Base-by-base conservation (phyloP, 2,113 vertebrate genomes). In the Melanotaenia duboulayi region DNA sequence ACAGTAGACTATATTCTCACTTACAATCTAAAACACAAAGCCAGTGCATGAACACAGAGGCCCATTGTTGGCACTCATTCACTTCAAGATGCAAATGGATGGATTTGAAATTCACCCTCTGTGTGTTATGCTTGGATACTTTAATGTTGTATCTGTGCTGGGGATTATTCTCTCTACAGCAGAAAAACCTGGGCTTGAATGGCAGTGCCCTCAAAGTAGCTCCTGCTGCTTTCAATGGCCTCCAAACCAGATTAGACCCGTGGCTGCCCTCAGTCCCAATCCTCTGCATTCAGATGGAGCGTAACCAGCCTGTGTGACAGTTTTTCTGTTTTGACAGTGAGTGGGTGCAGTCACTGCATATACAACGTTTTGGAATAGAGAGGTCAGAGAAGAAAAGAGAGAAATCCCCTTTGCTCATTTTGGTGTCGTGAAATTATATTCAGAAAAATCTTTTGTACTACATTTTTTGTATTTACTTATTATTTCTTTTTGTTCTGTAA, bases 221-320 rank as follows among this genome's bases (percentile, higher is more conserved):
- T 89, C 80, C 90, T 83, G 82, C 87, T 89, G 86, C 91, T 90
- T 92, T 93, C 89, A 90, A 89, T 89, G 92, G 90, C 91, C 91
- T 91, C 87, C 91, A 91, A 93, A 94, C 91, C 79, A 93, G 92
- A 94, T 94, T 94, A 94, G 91, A 91, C 85, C 88, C 87, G 80
- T 76, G 86, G 90, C 90, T 88, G 89, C 88, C 89, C 90, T 82
- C 82, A 65, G 83, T 90, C 89, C 89, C 92, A 91, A 92, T 91
- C 90, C 90, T 86, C 88, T 82, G 85, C 91, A 87, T 92, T 91
- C 86, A 90, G 80, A 92, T 80, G 76, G 88, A 87, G 91, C 87
- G 88, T 79, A 92, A 90, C 87, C 88, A 88, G 89, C 67, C 90
- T 82, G 84, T 86, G 83, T 92, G 90, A 91, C 91, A 87, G 79